Evolutionary conservation across 2,797 vertebrate species (phyloP).

Genomic region (Danio albolineatus): DNA sequence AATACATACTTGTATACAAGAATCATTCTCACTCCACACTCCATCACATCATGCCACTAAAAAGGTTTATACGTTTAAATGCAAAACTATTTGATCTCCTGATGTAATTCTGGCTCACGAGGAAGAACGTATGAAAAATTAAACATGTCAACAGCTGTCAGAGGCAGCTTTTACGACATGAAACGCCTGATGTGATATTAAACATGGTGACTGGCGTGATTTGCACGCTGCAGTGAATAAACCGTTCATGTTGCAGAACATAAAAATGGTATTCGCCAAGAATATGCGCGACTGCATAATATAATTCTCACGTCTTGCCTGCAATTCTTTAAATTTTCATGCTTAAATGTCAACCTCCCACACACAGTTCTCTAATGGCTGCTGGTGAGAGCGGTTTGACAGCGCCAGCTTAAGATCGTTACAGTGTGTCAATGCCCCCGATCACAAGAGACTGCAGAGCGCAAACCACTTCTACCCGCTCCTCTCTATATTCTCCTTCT

Average conservation of each 20-base stretch:
- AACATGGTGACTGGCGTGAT: constrained; percentile 16
- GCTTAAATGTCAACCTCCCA: constrained; percentile 52
- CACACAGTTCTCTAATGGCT: constrained; percentile 51
- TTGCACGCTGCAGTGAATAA: not conserved
- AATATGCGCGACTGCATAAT: constrained; percentile 20
- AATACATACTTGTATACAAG: too few relatives aligned
- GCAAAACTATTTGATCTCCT: not conserved
- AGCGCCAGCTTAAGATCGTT: constrained; percentile 46
- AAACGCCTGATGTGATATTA: constrained; percentile 5
- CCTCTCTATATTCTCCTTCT: constrained; percentile 7
- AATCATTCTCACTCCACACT: not conserved
- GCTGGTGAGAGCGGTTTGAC: constrained; percentile 49
- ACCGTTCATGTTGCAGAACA: not conserved
- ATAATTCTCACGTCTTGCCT: constrained; percentile 35
- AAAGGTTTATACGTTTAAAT: not conserved
- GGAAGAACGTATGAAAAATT: not conserved
- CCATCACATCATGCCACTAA: not conserved
- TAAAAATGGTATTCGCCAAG: constrained; percentile 8
- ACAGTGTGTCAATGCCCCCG: constrained; percentile 36
- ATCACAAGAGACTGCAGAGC: constrained; percentile 42
- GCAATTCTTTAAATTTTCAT: constrained; percentile 47
- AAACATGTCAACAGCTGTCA: not conserved
- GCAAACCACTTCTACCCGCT: constrained; percentile 35
- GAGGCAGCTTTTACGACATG: not conserved
- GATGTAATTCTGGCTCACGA: not conserved